Conservation (phyloP, 2,113 vertebrate species). For the Ophiodon elongatus region DNA sequence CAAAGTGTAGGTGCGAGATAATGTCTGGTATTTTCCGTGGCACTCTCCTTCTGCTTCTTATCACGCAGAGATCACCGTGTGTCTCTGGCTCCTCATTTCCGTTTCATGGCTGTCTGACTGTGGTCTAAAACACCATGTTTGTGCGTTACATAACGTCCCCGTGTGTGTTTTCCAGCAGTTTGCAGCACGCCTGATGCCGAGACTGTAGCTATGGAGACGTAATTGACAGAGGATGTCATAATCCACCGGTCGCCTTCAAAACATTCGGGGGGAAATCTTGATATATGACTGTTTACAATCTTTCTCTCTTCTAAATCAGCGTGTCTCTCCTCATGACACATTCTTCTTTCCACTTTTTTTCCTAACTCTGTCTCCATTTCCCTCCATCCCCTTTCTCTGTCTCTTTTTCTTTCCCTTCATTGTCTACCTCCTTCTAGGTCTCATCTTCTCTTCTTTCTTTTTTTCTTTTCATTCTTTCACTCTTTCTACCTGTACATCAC, state of each 20-base stretch:
- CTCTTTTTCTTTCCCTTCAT: neutral
- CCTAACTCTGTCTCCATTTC: neutral
- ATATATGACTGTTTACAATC: slow-evolving; percentile 58
- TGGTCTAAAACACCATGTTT: slow-evolving; percentile 45
- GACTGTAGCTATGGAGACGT: slow-evolving; percentile 50
- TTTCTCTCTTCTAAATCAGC: slow-evolving; percentile 1
- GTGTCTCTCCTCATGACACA: neutral
- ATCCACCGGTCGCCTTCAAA: slow-evolving; percentile 32
- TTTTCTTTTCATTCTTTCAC: neutral
- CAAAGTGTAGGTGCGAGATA: no score
- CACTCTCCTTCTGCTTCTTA: slow-evolving; percentile 26
- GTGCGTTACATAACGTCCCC: slow-evolving; percentile 41
- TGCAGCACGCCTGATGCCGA: slow-evolving; percentile 25
- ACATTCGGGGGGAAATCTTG: slow-evolving; percentile 23
- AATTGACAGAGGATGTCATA: slow-evolving; percentile 46
- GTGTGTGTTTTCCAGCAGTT: slow-evolving; percentile 46
- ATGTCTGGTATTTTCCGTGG: neutral
- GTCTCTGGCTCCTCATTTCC: slow-evolving; percentile 45
- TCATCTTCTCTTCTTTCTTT: neutral
- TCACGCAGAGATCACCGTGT: slow-evolving; percentile 11
- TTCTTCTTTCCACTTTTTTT: neutral
- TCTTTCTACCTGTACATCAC: neutral
- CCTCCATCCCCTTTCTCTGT: neutral
- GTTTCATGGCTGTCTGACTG: slow-evolving; percentile 47
- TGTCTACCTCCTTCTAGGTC: neutral